Percentiles rank a stretch among this genome's conserved stretches.
Evolutionary conservation across 2,797 vertebrate genomes (phyloP).

Genomic region (Pteropus rufus): DNA sequence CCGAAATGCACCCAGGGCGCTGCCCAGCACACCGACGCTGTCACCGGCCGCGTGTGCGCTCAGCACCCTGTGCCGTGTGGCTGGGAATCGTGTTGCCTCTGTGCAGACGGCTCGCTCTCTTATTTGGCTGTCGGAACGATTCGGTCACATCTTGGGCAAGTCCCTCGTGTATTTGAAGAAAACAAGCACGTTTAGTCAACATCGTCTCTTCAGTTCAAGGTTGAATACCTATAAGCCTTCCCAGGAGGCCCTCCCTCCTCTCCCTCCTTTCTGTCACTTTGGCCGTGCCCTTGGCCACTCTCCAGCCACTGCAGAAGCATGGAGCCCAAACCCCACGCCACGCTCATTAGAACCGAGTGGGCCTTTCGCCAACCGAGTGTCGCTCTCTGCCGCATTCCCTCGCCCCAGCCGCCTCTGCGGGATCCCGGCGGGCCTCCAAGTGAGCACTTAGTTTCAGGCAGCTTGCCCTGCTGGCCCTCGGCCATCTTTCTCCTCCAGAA

Average conservation of each 20-base stretch:
- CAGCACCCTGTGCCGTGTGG: not conserved
- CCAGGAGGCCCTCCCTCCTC: not conserved
- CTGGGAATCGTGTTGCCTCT: not conserved
- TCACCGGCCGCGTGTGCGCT: too few species aligned
- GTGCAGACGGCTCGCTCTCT: not conserved
- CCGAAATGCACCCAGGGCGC: not conserved
- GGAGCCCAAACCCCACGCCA: not conserved
- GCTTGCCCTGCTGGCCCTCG: not conserved
- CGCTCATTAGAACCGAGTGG: accelerated
- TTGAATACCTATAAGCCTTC: not conserved
- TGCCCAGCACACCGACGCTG: not conserved
- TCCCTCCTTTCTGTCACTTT: not conserved
- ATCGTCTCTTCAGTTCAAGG: not conserved
- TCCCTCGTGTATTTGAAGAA: not conserved
- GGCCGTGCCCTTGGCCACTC: not conserved
- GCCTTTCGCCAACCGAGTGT: not conserved
- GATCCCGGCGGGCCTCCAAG: not conserved
- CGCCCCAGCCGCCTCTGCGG: not conserved
- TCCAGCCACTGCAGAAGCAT: not conserved
- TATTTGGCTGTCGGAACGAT: not conserved
- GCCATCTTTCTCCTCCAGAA: constrained; percentile 9
- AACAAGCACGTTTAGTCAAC: not conserved
- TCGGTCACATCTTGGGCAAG: not conserved
- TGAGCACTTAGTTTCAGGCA: not conserved
- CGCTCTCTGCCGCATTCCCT: not conserved